Base-by-base conservation (phyloP, 2,888 invertebrate genomes). In the Chymomyza fuscimana region DNA sequence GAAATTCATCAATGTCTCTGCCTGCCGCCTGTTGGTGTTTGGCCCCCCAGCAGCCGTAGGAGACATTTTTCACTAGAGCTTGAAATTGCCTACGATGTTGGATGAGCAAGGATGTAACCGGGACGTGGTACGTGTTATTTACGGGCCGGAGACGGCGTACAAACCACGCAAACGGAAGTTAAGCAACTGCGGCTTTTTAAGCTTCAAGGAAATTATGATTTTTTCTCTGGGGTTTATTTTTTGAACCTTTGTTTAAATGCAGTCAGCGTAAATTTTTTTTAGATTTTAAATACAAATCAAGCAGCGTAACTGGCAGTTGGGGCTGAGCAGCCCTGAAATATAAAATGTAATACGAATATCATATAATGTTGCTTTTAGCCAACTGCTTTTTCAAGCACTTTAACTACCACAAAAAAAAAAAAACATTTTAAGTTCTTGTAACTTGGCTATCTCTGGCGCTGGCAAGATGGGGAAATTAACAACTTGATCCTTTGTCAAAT, bases 401-500 rank as follows among this genome's bases (percentile, higher is more conserved):
- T n/a, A n/a, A n/a, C n/a, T n/a, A 22, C 22, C 1, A 22, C 3
- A 25, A 25, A 25, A 25, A 25, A 25, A 25, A 25, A 25, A 4
- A 25, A 4, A 4, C 25, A 25, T 25, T 25, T 25, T 54, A 12
- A 9, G 22, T 54, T 54, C 5, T 54, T 54, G 9, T 54, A 22
- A 22, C 22, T 22, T 54, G 56, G 9, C 56, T 46, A 12, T 12
- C 40, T 46, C 40, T 46, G 40, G 40, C 40, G 40, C 40, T 62
- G 62, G 62, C 40, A 40, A 19, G 16, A 19, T 25, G 22, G 19
- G n/a, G 64, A 86, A 88, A 87, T 86, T 86, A 88, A 86, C 89
- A 88, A 84, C 77, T 88, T 86, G 87, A 89, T 82, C 88, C 89
- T 86, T 86, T 89, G 87, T 89, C 88, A 89, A 89, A 86, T 82